Conservation (phyloP, 2,113 vertebrate species). For the Xiphophorus maculatus region DNA sequence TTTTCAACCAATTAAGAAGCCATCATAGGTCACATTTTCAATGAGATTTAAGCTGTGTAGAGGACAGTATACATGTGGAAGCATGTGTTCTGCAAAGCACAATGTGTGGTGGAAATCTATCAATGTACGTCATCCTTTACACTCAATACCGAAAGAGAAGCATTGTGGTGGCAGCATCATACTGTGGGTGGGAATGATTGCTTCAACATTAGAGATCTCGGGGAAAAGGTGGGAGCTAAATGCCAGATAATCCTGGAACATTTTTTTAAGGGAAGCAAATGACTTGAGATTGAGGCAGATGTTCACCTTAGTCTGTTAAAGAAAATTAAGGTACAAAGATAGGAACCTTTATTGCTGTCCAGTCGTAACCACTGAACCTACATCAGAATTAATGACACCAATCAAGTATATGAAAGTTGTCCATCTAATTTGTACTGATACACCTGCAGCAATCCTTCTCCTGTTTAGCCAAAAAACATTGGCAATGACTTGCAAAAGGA, state of each 20-base stretch:
- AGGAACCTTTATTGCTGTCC: no score
- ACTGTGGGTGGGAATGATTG: background rate
- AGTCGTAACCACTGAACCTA: background rate
- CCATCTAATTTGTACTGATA: no score
- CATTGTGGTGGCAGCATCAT: background rate
- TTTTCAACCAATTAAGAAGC: background rate
- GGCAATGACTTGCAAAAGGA: background rate
- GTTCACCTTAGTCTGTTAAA: background rate
- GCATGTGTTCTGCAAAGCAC: background rate
- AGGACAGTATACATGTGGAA: background rate
- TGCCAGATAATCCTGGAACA: background rate
- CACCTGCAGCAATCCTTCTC: background rate
- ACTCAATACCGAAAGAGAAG: background rate
- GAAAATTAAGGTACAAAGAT: background rate
- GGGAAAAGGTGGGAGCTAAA: background rate
- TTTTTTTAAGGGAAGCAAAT: background rate
- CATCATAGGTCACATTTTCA: background rate
- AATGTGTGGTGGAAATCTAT: background rate
- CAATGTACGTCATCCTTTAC: background rate
- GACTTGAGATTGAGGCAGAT: no score
- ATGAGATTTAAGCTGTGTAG: background rate
- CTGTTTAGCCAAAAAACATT: background rate
- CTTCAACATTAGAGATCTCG: background rate
- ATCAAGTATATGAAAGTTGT: no score
- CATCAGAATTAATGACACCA: no score